Percentiles rank a stretch among this genome's conserved stretches.
phyloP scores from a whole-genome alignment of 2,797 vertebrate species.

The Nothura maculosa region DNA sequence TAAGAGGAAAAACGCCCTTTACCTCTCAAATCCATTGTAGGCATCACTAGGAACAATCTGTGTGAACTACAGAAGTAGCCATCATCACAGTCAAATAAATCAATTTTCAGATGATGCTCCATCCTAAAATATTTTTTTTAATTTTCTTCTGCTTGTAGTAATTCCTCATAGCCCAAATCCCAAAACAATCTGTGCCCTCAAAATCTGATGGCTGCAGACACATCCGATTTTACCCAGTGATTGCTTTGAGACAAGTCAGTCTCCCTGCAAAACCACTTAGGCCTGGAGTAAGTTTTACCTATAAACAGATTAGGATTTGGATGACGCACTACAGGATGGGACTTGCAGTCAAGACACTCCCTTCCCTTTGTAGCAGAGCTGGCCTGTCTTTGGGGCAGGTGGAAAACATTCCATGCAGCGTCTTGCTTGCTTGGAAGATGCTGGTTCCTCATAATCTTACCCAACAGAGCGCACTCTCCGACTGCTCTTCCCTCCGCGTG shows the following conservation, averaged over 20 bases:
- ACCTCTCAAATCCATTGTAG: background rate
- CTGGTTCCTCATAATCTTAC: background rate
- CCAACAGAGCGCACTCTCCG: background rate
- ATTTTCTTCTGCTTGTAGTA: background rate
- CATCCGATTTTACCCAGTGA: background rate
- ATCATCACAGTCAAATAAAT: background rate
- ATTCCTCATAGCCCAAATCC: background rate
- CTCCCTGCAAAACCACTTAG: background rate
- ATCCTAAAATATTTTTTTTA: background rate
- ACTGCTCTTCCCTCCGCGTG: background rate
- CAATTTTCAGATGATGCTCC: background rate
- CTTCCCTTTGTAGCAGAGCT: background rate
- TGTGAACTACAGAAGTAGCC: background rate
- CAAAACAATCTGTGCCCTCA: background rate
- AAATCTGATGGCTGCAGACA: background rate
- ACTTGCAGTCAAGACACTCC: background rate
- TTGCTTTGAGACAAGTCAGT: background rate
- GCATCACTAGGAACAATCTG: background rate
- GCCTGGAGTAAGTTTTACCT: background rate
- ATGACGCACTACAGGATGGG: background rate
- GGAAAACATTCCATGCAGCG: background rate
- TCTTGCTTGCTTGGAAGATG: background rate
- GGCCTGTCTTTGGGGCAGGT: background rate
- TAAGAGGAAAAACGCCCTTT: background rate
- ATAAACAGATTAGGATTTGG: background rate